phyloP scores from a whole-genome alignment of 2,113 vertebrate genomes.

The Genyomyrus donnyi region DNA sequence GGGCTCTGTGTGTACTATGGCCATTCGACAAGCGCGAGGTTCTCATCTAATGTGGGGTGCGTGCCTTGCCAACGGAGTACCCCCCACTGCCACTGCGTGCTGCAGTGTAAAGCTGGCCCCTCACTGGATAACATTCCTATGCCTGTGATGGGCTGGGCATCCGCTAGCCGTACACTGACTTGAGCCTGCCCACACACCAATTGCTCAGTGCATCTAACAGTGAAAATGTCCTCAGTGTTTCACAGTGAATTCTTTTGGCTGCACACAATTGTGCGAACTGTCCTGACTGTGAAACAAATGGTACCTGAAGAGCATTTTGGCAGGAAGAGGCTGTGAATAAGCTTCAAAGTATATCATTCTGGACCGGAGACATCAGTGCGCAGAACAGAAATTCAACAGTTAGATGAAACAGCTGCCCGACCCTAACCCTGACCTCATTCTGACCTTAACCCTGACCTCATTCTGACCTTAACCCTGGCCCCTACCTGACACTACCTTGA shows the following conservation, averaged over 20 bases:
- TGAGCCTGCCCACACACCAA: background rate
- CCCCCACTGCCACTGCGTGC: background rate
- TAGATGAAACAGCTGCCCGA: background rate
- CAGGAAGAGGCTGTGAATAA: background rate
- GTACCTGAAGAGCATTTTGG: background rate
- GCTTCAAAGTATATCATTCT: background rate
- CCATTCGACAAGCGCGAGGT: background rate
- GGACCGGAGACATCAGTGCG: background rate
- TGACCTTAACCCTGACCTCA: background rate
- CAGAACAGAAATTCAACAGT: background rate
- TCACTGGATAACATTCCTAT: background rate
- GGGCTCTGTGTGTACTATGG: background rate
- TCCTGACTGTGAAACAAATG: conserved; percentile 5
- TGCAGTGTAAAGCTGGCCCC: background rate
- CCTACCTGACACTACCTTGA: background rate
- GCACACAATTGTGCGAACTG: background rate
- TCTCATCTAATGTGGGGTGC: background rate
- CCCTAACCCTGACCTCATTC: background rate
- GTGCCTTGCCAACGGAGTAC: background rate
- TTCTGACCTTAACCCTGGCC: background rate
- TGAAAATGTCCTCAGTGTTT: background rate
- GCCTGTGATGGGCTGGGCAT: background rate
- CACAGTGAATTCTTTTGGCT: background rate
- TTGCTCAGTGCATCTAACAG: background rate
- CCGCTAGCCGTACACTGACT: background rate